Conservation (phyloP, 1,140 invertebrate species). For the Cardiocondyla obscurior region DNA sequence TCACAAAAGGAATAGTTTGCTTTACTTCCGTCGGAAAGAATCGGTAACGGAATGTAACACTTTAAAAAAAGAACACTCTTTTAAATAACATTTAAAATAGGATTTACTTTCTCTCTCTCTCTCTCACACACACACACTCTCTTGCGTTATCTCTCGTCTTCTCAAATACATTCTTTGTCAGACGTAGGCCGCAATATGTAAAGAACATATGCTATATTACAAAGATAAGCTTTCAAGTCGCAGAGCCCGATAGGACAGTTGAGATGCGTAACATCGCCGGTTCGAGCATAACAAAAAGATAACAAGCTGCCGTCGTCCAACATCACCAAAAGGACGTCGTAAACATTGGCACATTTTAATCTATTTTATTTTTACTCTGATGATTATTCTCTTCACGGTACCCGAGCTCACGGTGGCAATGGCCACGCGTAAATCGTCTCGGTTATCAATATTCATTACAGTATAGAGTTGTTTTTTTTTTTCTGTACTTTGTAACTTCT, state of each 20-base stretch:
- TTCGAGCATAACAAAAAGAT: slow-evolving; percentile 25
- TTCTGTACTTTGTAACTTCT: slow-evolving; percentile 2
- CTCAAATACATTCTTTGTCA: slow-evolving; percentile 4
- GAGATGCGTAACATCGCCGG: slow-evolving; percentile 7
- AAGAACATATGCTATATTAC: slow-evolving; percentile 19
- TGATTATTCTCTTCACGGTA: slow-evolving; percentile 4
- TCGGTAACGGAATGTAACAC: neutral
- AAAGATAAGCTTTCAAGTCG: slow-evolving; percentile 12
- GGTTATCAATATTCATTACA: slow-evolving; percentile 39
- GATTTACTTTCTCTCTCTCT: neutral
- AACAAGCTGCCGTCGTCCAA: slow-evolving; percentile 12
- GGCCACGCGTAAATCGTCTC: neutral
- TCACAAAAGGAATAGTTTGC: neutral
- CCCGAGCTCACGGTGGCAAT: neutral
- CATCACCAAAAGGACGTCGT: slow-evolving; percentile 13
- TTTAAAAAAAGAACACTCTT: neutral
- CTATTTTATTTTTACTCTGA: slow-evolving; percentile 38
- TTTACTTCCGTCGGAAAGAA: neutral
- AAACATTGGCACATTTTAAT: slow-evolving; percentile 49
- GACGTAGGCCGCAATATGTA: slow-evolving; percentile 32
- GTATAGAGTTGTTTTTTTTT: slow-evolving; percentile 25
- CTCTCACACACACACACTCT: too few species aligned
- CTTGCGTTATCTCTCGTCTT: neutral
- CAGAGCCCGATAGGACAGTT: neutral
- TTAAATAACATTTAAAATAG: neutral